Evolutionary conservation across 1,140 invertebrate genomes (phyloP).

Genomic region (Scaptomyza pallida): DNA sequence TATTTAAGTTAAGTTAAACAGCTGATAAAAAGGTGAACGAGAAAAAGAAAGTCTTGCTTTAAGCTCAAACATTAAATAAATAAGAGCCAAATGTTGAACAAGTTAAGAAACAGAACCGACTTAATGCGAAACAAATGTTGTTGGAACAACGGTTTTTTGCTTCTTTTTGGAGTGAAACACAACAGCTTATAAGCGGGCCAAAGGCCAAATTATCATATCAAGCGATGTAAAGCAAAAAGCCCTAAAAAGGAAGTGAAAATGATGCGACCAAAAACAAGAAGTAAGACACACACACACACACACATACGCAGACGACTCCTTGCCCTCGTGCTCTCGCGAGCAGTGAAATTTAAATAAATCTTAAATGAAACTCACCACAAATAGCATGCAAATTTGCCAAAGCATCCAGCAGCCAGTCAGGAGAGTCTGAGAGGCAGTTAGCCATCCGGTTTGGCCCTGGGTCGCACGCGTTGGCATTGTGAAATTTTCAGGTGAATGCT

Average conservation of each 20-base stretch:
- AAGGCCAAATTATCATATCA: slow-evolving; percentile 73
- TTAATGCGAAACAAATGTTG: not conserved
- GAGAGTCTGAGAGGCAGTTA: not conserved
- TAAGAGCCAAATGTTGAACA: too few relatives aligned
- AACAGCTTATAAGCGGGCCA: slow-evolving; percentile 30
- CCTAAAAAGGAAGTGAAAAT: slow-evolving; percentile 63
- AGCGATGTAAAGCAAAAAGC: slow-evolving; percentile 57
- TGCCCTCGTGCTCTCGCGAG: not conserved
- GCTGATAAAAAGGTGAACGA: too few relatives aligned
- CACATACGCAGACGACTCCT: slow-evolving; percentile 3
- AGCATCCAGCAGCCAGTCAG: not conserved
- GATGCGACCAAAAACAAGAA: slow-evolving; percentile 39
- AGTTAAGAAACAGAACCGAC: not conserved
- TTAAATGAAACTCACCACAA: slow-evolving; percentile 73
- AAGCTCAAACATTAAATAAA: not conserved
- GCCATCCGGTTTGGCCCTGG: slow-evolving; percentile 50
- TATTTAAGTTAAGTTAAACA: not conserved
- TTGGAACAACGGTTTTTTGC: slow-evolving; percentile 2
- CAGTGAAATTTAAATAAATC: slow-evolving; percentile 72
- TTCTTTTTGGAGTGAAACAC: slow-evolving; percentile 18
- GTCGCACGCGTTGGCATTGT: slow-evolving; percentile 57
- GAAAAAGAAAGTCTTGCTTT: not conserved
- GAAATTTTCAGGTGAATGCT: slow-evolving; percentile 73
- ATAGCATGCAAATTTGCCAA: slow-evolving; percentile 70
- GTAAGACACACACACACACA: not conserved